Conservation (phyloP, 2,113 vertebrate species). For the Hepsetus odoe region DNA sequence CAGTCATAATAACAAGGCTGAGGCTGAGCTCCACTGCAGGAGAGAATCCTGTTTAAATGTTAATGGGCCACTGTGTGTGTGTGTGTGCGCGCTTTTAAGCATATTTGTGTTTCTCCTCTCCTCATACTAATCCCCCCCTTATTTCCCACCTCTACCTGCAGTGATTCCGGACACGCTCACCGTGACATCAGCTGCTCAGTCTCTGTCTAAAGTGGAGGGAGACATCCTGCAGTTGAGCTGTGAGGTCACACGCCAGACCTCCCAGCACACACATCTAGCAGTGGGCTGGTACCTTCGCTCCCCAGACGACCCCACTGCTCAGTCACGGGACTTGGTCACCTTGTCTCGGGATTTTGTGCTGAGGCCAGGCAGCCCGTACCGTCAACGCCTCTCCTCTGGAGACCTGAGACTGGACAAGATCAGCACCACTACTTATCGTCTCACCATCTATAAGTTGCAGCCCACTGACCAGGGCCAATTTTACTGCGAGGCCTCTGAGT, state of each 20-base stretch:
- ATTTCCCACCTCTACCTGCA: slow-evolving; percentile 62
- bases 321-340: slow-evolving; percentile 85
- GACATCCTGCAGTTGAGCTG: slow-evolving; percentile 90
- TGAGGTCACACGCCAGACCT: slow-evolving; percentile 83
- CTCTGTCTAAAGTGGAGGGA: slow-evolving; percentile 89
- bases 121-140: slow-evolving; percentile 1
- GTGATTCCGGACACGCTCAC: slow-evolving; percentile 90
- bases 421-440: slow-evolving; percentile 83
- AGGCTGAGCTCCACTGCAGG: slow-evolving; percentile 30
- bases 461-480: slow-evolving; percentile 90
- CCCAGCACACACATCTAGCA: slow-evolving; percentile 91
- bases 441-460: slow-evolving; percentile 93
- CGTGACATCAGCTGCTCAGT: slow-evolving; percentile 79
- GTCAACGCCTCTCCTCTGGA: slow-evolving; percentile 87
- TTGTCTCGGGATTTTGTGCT: slow-evolving; percentile 90
- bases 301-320: slow-evolving; percentile 67
- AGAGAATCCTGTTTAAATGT: slow-evolving; percentile 50
- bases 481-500: slow-evolving; percentile 92
- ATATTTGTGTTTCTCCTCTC: slow-evolving; percentile 23
- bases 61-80: slow-evolving; percentile 1
- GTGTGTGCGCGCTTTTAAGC: not conserved
- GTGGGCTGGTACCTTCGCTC: slow-evolving; percentile 89
- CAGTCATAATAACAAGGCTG: slow-evolving; percentile 41
- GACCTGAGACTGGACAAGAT: slow-evolving; percentile 92
- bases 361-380: slow-evolving; percentile 81